Evolutionary conservation across 2,797 vertebrate species (phyloP).

Genomic region (Threskiornis aethiopicus): DNA sequence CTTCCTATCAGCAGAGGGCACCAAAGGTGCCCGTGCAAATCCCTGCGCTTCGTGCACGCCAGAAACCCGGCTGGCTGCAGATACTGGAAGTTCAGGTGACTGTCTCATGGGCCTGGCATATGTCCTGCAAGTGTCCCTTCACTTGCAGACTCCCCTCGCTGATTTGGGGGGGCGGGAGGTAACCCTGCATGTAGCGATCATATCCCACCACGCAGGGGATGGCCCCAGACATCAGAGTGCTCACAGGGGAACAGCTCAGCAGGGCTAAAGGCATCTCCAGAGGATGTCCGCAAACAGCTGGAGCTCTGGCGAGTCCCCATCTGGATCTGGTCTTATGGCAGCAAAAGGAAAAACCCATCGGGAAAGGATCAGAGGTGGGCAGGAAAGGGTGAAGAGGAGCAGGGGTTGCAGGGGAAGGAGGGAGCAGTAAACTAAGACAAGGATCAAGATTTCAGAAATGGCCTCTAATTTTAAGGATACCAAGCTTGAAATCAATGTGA

Average conservation of each 20-base stretch:
- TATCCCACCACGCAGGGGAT: rapidly evolving
- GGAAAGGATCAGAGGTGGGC: neutral
- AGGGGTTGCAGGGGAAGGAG: neutral
- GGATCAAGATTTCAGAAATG: neutral
- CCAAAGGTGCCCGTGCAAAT: neutral
- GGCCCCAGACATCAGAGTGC: rapidly evolving
- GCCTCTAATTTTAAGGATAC: neutral
- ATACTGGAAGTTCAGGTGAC: neutral
- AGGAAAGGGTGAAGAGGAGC: neutral
- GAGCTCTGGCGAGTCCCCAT: neutral
- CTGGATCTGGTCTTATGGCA: neutral
- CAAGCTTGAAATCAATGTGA: neutral
- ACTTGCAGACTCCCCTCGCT: neutral
- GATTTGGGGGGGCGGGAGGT: neutral
- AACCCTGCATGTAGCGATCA: rapidly evolving
- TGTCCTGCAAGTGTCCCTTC: neutral
- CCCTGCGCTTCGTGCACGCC: rapidly evolving
- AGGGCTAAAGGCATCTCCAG: neutral
- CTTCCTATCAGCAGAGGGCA: slow-evolving; percentile 58
- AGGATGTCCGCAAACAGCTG: neutral
- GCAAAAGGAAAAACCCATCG: neutral
- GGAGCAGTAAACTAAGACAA: neutral
- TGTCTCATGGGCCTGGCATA: neutral
- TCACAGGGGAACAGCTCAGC: neutral
- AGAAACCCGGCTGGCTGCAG: rapidly evolving